Evolutionary conservation across 2,113 vertebrate genomes (phyloP), one percentile per base, ranked within the genome.

Genomic region (Callionymus lyra): DNA sequence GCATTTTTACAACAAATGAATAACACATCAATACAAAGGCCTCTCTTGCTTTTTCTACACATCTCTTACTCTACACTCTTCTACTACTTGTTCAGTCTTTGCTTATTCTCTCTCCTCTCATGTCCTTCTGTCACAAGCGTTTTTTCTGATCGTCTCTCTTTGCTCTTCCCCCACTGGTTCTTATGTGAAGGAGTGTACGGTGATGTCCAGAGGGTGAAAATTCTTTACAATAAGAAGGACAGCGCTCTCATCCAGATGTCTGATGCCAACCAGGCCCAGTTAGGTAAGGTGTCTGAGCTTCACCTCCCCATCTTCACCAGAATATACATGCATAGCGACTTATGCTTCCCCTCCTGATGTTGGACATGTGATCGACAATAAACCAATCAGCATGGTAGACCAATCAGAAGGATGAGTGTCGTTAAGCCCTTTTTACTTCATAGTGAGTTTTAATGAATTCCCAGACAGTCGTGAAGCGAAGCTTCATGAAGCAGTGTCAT

Each of bases 211-310:
- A 91, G 94, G 56, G 94, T 97, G 89, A 98, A 98, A 85, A 98
- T 98, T 70, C 89, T 98, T 33, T 98, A 95, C 86, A 98, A 98
- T 84, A 98, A 98, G 86, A 98, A 98, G 81, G 93, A 98, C 87
- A 98, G 92, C 77, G 91, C 94, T 64, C 89, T 98, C 54, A 94
- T 98, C 79, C 94, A 98, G 85, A 94, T 98, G 93, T 91, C 91
- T 12, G 93, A 98, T 58, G 86, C 85, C 62, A 97, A 93, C 84
- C 94, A 97, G 60, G 95, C 94, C 27, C 93, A 98, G 55, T 88
- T 96, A 33, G 94, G 93, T 98, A 87, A 94, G 92, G 21, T 27
- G 21, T 4, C 21, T 27, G 21, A 27, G 21, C 21, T 27, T 27
- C 21, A 5, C n/a, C n/a, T n/a, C n/a, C n/a, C n/a, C n/a, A n/a